Conservation (phyloP, 37 sponge, comb jelly and placozoan species). For the Geodia barretti region DNA sequence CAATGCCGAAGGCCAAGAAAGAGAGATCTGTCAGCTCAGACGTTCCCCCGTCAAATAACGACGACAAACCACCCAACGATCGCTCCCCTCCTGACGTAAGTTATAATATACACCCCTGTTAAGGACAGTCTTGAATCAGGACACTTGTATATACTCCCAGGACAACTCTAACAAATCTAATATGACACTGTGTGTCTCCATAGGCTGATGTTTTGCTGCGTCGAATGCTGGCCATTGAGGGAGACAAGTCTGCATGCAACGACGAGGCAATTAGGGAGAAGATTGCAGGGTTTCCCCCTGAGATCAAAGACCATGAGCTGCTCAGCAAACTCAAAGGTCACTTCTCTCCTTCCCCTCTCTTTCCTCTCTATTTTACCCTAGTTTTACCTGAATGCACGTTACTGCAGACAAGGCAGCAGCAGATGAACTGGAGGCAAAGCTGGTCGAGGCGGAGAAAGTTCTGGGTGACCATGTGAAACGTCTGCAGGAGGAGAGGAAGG, state of each 20-base stretch:
- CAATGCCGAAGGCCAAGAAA: constrained; percentile 1
- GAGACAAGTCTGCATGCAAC: constrained; percentile 28
- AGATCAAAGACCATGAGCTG: constrained; percentile 39
- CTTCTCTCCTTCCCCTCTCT: not conserved
- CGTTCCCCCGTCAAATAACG: not conserved
- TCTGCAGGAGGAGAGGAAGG: constrained; percentile 64
- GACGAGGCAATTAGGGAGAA: constrained; percentile 38
- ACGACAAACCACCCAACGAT: constrained; percentile 45
- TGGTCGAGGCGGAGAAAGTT: constrained; percentile 48
- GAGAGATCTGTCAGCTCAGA: not conserved
- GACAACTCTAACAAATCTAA: too few relatives aligned
- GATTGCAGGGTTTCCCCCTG: constrained; percentile 60
- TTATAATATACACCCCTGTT: not conserved
- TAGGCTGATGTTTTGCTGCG: constrained; percentile 66
- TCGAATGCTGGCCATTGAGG: constrained; percentile 52
- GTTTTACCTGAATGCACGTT: not conserved
- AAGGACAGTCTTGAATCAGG: too few relatives aligned
- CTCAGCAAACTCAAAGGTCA: constrained; percentile 55
- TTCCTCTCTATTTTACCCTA: not conserved
- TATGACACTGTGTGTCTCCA: not conserved
- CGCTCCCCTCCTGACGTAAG: constrained; percentile 58
- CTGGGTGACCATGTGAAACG: constrained; percentile 42
- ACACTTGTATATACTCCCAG: too few relatives aligned
- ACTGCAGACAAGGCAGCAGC: constrained; percentile 64
- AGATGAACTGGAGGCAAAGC: constrained; percentile 30